Evolutionary conservation across 1,140 invertebrate genomes (phyloP), one percentile per base, ranked within the genome.

Genomic region (Antheraea pernyi): DNA sequence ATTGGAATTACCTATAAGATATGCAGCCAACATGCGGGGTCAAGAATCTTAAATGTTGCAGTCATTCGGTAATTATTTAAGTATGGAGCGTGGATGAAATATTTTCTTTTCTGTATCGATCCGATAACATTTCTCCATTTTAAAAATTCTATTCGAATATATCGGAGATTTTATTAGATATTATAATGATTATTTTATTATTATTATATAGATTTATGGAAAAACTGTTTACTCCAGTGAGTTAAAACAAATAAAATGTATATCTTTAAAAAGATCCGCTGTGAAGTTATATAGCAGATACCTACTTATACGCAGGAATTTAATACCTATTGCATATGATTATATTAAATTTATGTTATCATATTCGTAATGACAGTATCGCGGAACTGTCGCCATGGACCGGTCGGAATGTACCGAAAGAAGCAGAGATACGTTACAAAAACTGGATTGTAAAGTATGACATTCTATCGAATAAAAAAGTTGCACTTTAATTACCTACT

Each of bases 1-100:
- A 59, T 58, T 67, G 7, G 70, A 68, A 68, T 70, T 68, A 61
- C 61, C 65, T 60, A 67, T 65, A 70, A 65, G 11, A 48, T 61
- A 67, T 69, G 65, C 59, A 59, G 58, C 48, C 65, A 67, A 59
- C 48, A 67, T 30, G 30, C 65, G 53, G 58, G 65, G 65, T 67
- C 65, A 67, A 67, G n/a, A 67, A 59, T 67, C 65, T 67, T 59
- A 53, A 66, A 67, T 18, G 48, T 42, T 65, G 42, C 18, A 65
- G 39, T 19, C 19, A 65, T 22, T 65, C 19, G 39, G 39, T 65
- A 64, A 64, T 64, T 39, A 22, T 7, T 19, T 65, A 48, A 42
- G 63, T 53, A 53, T 53, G 46, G 19, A n/a, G 7, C 61, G 61
- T 63, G 61, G 19, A 63, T 63, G 37, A 63, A 63, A 63, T 63